phyloP scores from a whole-genome alignment of 2,797 vertebrate species.

The Clamator glandarius region DNA sequence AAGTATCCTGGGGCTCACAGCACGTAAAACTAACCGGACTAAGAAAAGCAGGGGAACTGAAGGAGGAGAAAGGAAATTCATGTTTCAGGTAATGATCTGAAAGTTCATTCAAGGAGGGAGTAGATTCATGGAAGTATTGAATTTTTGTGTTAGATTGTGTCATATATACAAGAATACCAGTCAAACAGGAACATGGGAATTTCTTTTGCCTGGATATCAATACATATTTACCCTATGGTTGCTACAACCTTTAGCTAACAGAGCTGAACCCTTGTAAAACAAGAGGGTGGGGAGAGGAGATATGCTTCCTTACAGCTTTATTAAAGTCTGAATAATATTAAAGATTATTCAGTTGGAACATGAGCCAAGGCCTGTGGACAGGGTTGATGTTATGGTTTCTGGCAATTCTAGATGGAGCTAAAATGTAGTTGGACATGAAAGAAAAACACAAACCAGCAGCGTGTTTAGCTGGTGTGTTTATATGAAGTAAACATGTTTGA shows the following conservation, averaged over 20 bases:
- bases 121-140: neutral
- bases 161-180: neutral
- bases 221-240: neutral
- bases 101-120: neutral
- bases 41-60: neutral
- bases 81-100: neutral
- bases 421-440: conserved; percentile 28
- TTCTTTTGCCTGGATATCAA: neutral
- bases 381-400: conserved; percentile 39
- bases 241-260: neutral
- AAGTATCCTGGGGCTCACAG: neutral
- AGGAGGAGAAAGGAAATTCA: neutral
- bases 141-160: neutral
- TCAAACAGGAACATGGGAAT: neutral
- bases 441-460: neutral
- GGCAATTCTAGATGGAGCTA: conserved; percentile 18
- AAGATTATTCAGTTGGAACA: neutral
- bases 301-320: neutral
- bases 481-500: neutral
- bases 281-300: fast-evolving
- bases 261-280: neutral
- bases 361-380: neutral
- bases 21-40: neutral
- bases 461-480: conserved; percentile 24
- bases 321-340: neutral